A percentile compares a stretch with the other conserved stretches of the same genome.
Conservation (phyloP, 2,113 vertebrate species). For the Carassius carassius region DNA sequence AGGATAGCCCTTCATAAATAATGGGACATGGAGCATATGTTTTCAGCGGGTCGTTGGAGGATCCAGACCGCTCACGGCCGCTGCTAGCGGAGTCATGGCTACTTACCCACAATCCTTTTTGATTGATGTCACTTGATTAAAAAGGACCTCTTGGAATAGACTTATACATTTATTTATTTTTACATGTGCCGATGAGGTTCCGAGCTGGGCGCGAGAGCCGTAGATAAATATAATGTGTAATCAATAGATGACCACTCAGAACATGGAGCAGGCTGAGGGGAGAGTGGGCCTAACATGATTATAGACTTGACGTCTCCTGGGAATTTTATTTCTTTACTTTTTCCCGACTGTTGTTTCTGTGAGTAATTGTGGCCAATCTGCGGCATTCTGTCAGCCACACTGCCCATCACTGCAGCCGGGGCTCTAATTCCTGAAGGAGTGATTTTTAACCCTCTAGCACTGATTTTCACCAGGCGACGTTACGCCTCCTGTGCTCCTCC, state of each 20-base stretch:
- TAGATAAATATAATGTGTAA: constrained; percentile 82
- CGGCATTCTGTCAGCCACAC: constrained; percentile 43
- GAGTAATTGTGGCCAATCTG: constrained; percentile 58
- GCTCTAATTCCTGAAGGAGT: constrained; percentile 41
- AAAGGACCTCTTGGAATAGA: constrained; percentile 75
- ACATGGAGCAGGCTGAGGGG: constrained; percentile 68
- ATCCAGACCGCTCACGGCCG: constrained; percentile 63
- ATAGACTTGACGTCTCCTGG: constrained; percentile 69
- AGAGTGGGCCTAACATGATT: constrained; percentile 77
- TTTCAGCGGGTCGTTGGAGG: constrained; percentile 68
- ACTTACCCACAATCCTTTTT: constrained; percentile 73
- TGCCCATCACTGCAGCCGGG: constrained; percentile 29
- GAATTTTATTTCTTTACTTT: constrained; percentile 60
- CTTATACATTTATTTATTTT: constrained; percentile 78
- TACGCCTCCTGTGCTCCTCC: constrained; percentile 5
- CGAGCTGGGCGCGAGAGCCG: constrained; percentile 61
- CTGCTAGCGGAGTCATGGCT: constrained; percentile 77
- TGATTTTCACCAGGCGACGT: constrained; percentile 66
- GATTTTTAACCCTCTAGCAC: constrained; percentile 47
- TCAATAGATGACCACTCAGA: constrained; percentile 83
- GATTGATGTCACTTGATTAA: constrained; percentile 88
- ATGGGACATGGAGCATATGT: constrained; percentile 99
- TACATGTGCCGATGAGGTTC: constrained; percentile 61
- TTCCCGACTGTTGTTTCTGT: constrained; percentile 51
- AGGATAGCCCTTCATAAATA: constrained; percentile 97